These are phyloP conservation scores for Augochlorella aurata DNA, from an alignment of 2,888 invertebrate genomes.

Conservation along the genomic window DNA sequence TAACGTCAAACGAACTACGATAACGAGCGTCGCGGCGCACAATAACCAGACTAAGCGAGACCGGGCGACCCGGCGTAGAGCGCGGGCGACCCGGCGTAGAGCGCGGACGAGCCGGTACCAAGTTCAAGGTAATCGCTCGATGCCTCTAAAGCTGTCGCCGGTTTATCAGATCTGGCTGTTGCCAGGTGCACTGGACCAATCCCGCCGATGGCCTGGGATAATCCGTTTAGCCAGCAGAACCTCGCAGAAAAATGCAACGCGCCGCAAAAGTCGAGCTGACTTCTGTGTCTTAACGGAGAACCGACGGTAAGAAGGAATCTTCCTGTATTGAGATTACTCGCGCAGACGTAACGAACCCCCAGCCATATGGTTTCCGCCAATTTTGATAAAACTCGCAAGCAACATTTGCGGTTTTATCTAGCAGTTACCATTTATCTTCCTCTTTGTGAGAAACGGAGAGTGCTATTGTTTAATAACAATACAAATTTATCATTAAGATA, in stretches of 20 bases:
- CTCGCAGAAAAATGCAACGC: neutral
- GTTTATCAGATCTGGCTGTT: neutral
- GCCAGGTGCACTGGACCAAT: neutral
- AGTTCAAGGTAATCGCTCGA: conserved; percentile 58
- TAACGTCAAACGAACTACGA: conserved; percentile 55
- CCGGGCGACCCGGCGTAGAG: neutral
- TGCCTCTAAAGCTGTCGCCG: neutral
- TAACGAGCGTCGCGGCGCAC: conserved; percentile 45
- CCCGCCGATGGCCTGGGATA: neutral
- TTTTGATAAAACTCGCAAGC: too few species aligned
- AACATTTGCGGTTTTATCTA: too few species aligned
- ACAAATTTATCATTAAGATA: too few species aligned
- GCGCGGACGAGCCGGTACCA: conserved; percentile 27
- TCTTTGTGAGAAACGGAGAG: too few species aligned
- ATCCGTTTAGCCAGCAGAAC: neutral
- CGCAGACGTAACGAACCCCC: too few species aligned
- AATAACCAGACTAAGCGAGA: conserved; percentile 43
- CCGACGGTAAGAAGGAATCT: too few species aligned
- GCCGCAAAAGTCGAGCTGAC: neutral
- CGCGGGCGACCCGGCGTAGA: conserved; percentile 4
- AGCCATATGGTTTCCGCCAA: too few species aligned
- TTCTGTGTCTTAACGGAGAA: neutral
- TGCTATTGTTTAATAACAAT: too few species aligned
- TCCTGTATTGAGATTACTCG: too few species aligned
- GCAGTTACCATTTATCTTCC: too few species aligned